Conservation (phyloP, 2,888 invertebrate genomes). For the Mechanitis messenoides region DNA sequence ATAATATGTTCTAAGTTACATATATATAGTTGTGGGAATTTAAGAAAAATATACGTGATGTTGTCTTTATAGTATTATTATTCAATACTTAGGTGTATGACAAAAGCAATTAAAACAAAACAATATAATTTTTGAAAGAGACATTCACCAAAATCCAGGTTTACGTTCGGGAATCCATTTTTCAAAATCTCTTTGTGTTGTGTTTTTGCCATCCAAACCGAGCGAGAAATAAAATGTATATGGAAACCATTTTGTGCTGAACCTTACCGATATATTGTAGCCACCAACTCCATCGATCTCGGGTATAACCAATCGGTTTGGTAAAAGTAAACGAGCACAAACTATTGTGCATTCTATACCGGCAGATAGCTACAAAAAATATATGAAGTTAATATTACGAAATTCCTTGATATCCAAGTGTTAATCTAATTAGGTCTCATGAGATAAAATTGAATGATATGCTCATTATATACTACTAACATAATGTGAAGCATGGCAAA, state of each 20-base stretch:
- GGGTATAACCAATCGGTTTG: constrained; percentile 47
- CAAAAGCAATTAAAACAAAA: too few species aligned
- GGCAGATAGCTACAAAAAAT: constrained; percentile 50
- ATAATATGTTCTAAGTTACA: too few species aligned
- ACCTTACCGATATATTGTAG: constrained; percentile 51
- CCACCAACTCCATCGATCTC: constrained; percentile 51
- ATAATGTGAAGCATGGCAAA: too few species aligned
- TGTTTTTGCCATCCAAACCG: constrained; percentile 50
- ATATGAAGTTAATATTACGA: background rate
- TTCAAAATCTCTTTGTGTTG: constrained; percentile 34
- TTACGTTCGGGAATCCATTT: constrained; percentile 44
- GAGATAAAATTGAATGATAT: too few species aligned
- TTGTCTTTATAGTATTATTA: too few species aligned
- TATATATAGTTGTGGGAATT: too few species aligned
- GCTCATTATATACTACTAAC: too few species aligned
- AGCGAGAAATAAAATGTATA: constrained; percentile 48
- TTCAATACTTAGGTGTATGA: too few species aligned
- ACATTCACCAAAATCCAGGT: constrained; percentile 41
- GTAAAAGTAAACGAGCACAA: constrained; percentile 52
- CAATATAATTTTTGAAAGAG: too few species aligned
- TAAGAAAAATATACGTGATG: too few species aligned
- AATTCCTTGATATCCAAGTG: too few species aligned
- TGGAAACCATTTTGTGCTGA: constrained; percentile 54
- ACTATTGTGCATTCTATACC: constrained; percentile 56
- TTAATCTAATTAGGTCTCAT: too few species aligned